Base-by-base conservation (phyloP, 2,888 invertebrate genomes). In the Anoplius nigerrimus region DNA sequence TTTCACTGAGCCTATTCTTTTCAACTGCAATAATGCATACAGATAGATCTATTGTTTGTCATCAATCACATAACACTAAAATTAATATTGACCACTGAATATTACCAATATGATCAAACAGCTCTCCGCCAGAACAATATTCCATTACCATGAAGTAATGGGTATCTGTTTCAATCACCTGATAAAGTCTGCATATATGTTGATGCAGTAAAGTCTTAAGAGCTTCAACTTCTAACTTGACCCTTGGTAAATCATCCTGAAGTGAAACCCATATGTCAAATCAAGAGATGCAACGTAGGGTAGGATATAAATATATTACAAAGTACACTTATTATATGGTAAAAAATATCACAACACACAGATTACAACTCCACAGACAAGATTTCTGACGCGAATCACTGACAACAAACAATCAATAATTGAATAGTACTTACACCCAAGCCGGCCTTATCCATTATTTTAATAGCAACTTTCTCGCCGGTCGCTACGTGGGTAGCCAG, bases 91-190 rank as follows among this genome's bases (percentile, higher is more conserved):
- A 58, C 21, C 53, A 3, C 11, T 15, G 6, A 43, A 43, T n/a
- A 43, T n/a, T 67, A 91, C 90, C 90, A 72, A 96, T 95, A 83
- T 95, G 95, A 89, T 95, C 95, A 89, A 96, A 96, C 66, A 96
- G 89, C 89, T 95, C 95, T 46, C 95, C 95, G 46, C 95, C 95
- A 46, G 94, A 93, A 83, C 95, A 95, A 84, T 95, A 94, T 90
- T 95, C 95, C 84, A 95, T 91, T n/a, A 95, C 90, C 87, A 96
- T 91, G 85, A 93, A 95, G 83, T 93, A 94, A 84, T 94, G 93
- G 6, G 91, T 91, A 0, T 93, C 92, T 0, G 94, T 94, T 87
- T 95, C 95, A 69, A 95, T 92, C 2, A 94, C 93, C 90, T 95
- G 94, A 87, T 93, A 95, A 42, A 95, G 89, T 87, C 94, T 93